A percentile compares a stretch with the other conserved stretches of the same genome.
phyloP scores from a whole-genome alignment of 2,797 vertebrate genomes.

The Enteromius viviparus region DNA sequence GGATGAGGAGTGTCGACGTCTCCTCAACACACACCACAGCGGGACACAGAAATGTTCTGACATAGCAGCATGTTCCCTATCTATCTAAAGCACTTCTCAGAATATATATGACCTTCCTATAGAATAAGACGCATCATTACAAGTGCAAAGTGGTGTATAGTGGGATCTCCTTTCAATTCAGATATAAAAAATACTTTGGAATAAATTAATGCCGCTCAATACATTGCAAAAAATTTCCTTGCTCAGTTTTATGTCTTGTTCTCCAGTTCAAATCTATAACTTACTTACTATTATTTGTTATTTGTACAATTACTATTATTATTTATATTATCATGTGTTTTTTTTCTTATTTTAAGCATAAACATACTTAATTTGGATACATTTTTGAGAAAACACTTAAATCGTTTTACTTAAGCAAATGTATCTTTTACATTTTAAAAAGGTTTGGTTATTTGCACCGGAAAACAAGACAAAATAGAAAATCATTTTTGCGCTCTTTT shows the following conservation, averaged over 20 bases:
- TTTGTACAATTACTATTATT: no score
- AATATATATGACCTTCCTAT: slow-evolving; percentile 11
- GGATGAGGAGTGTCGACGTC: slow-evolving; percentile 73
- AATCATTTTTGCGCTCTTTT: not conserved
- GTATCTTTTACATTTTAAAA: not conserved
- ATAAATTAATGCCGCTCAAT: not conserved
- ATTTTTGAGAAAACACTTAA: not conserved
- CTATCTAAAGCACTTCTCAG: slow-evolving; percentile 54
- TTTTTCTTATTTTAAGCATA: not conserved
- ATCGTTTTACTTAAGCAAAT: not conserved
- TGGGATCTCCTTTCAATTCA: slow-evolving; percentile 12
- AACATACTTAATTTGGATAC: not conserved
- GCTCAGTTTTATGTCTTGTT: not conserved
- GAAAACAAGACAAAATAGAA: not conserved
- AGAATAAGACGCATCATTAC: slow-evolving; percentile 23
- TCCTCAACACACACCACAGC: slow-evolving; percentile 45
- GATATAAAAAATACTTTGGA: not conserved
- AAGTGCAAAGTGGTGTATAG: slow-evolving; percentile 11
- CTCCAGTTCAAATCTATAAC: not conserved
- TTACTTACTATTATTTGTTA: no score
- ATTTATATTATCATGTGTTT: no score
- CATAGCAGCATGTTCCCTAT: slow-evolving; percentile 29
- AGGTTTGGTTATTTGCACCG: not conserved
- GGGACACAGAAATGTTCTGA: slow-evolving; percentile 32
- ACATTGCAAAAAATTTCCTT: not conserved